Conservation (phyloP, 2,888 invertebrate species). For the Epinotia ramella region DNA sequence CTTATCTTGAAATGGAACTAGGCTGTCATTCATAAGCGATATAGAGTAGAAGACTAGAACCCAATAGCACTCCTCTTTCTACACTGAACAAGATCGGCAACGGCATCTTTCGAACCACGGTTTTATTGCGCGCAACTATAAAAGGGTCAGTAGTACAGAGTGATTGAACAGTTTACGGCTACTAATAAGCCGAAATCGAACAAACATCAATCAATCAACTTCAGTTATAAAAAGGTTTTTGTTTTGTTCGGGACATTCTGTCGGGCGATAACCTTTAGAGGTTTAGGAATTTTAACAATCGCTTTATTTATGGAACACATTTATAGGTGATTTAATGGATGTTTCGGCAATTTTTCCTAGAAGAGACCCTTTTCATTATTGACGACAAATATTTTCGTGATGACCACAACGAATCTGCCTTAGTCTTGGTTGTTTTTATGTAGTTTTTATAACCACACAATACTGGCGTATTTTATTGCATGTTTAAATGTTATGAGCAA, state of each 20-base stretch:
- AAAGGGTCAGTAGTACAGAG: slow-evolving; percentile 19
- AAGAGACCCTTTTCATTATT: neutral
- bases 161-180: neutral
- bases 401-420: neutral
- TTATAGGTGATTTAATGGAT: neutral
- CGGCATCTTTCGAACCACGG: neutral
- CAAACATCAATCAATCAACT: slow-evolving; percentile 37
- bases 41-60: too few species aligned
- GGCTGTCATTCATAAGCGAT: too few species aligned
- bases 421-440: neutral
- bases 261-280: slow-evolving; percentile 19
- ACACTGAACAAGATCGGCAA: too few species aligned
- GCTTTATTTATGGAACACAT: slow-evolving; percentile 10
- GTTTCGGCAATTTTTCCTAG: neutral
- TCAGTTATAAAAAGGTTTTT: slow-evolving; percentile 20
- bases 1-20: too few species aligned
- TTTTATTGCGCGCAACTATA: neutral
- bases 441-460: neutral
- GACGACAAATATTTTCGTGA: neutral
- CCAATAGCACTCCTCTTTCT: too few species aligned
- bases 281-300: slow-evolving; percentile 26
- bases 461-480: neutral
- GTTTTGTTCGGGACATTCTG: slow-evolving; percentile 13
- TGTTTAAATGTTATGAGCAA: neutral
- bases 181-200: slow-evolving; percentile 29